These are phyloP conservation scores for Elachura formosa DNA, from an alignment of 2,113 vertebrate genomes.

Conservation along the genomic window DNA sequence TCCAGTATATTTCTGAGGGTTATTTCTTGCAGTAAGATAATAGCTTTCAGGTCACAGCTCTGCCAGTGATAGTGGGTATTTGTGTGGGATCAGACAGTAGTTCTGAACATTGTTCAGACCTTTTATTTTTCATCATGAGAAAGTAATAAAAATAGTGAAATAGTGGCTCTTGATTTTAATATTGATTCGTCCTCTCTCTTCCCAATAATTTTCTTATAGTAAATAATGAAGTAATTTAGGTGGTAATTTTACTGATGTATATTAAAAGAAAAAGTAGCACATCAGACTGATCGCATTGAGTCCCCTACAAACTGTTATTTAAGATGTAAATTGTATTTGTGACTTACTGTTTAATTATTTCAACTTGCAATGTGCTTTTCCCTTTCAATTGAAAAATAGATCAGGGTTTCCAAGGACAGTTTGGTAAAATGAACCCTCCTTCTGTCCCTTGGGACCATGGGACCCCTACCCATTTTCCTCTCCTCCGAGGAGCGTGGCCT, in stretches of 20 bases:
- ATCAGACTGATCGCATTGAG: not conserved
- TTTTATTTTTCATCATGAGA: not conserved
- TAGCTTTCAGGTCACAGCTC: not conserved
- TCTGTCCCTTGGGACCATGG: constrained; percentile 88
- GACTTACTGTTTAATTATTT: constrained; percentile 58
- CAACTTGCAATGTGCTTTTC: constrained; percentile 63
- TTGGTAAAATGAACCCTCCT: constrained; percentile 81
- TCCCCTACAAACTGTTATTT: constrained; percentile 50
- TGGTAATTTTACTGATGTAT: not conserved
- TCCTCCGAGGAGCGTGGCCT: constrained; percentile 90
- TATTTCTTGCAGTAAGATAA: not conserved
- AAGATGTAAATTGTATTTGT: constrained; percentile 60
- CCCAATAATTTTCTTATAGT: not conserved
- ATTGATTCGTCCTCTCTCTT: constrained; percentile 4
- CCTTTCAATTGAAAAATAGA: constrained; percentile 79
- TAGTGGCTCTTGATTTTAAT: not conserved
- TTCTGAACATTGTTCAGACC: not conserved
- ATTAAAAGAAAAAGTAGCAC: not conserved
- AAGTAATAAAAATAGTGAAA: not conserved
- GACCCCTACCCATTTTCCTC: constrained; percentile 80
- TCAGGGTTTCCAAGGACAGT: constrained; percentile 84
- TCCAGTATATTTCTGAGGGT: not conserved
- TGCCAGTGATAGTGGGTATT: not conserved
- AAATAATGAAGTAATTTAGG: constrained; percentile 13
- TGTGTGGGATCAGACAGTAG: not conserved